phyloP scores from a whole-genome alignment of 2,888 invertebrate species.

The Machimus rusticus region DNA sequence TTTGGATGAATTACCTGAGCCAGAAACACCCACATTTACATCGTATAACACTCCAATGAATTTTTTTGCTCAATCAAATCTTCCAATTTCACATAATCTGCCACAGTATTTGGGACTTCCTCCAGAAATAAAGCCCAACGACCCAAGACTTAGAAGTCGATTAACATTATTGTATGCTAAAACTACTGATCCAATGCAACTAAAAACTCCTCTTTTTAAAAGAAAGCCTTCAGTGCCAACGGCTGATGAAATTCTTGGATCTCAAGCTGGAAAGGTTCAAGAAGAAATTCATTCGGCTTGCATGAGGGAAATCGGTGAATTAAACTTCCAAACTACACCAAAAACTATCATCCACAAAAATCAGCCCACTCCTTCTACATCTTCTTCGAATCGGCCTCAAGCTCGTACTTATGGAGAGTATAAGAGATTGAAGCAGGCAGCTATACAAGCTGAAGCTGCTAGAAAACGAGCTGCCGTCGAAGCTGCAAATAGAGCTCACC shows the following conservation, averaged over 20 bases:
- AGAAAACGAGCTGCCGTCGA: background rate
- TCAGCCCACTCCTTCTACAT: background rate
- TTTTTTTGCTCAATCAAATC: background rate
- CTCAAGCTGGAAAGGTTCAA: background rate
- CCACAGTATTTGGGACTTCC: background rate
- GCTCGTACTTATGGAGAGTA: slow-evolving; percentile 1
- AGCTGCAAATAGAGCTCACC: background rate
- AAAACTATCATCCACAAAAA: background rate
- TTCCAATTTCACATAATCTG: background rate
- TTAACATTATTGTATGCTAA: background rate
- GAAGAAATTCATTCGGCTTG: background rate
- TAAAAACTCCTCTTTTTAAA: background rate
- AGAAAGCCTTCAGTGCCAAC: background rate
- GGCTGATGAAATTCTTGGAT: background rate
- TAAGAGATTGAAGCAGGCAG: background rate
- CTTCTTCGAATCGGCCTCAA: background rate
- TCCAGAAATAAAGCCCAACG: background rate
- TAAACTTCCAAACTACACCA: background rate
- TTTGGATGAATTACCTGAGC: background rate
- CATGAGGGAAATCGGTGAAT: background rate
- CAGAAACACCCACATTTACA: background rate
- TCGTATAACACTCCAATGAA: background rate
- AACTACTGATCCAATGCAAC: background rate
- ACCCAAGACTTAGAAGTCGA: background rate
- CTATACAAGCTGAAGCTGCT: background rate